Evolutionary conservation across 2,797 vertebrate species (phyloP).

Genomic region (Smutsia temminckii): DNA sequence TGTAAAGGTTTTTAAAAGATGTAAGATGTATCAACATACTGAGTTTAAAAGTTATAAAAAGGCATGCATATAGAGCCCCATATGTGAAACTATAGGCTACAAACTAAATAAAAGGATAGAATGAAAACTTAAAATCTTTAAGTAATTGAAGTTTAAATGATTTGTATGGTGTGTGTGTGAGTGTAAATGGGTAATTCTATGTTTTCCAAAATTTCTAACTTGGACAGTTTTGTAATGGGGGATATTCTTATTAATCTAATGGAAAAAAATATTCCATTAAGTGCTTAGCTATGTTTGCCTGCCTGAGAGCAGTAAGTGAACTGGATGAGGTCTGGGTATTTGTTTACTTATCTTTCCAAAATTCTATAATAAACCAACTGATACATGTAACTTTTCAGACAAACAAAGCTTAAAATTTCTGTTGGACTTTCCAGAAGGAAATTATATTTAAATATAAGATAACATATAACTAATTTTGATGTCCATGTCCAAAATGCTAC

Average conservation of each 20-base stretch:
- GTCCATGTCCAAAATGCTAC: not conserved
- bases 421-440: slow-evolving; percentile 4
- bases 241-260: not conserved
- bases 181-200: not conserved
- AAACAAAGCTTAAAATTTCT: not conserved
- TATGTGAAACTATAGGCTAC: not conserved
- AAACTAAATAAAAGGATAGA: not conserved
- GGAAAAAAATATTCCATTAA: not conserved
- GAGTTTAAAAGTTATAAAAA: slow-evolving; percentile 11
- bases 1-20: not conserved
- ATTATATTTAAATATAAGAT: not conserved
- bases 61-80: not conserved
- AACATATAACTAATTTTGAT: not conserved
- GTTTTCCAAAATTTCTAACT: slow-evolving; percentile 18
- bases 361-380: not conserved
- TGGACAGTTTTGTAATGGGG: not conserved
- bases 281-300: not conserved
- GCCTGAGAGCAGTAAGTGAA: not conserved
- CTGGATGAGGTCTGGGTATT: not conserved
- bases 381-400: not conserved
- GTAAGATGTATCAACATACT: not conserved
- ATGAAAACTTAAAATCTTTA: not conserved
- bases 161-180: not conserved
- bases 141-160: not conserved
- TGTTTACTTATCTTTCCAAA: not conserved